Evolutionary conservation across 1,140 invertebrate species (phyloP).

Genomic region (Drosophila aff.): DNA sequence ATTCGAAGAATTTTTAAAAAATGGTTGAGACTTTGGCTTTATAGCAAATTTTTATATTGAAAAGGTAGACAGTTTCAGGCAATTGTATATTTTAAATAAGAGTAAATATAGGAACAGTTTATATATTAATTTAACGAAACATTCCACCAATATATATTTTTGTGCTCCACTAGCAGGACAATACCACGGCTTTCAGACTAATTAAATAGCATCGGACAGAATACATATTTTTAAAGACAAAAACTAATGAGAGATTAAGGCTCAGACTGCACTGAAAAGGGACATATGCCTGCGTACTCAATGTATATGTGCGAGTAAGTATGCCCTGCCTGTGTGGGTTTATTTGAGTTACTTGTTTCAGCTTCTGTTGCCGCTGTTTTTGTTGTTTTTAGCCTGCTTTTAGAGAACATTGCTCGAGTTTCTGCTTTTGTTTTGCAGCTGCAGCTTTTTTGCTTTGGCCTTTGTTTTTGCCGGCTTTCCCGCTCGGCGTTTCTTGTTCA

Average conservation of each 20-base stretch:
- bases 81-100: too few species aligned
- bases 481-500: constrained; percentile 49
- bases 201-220: constrained; percentile 8
- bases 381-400: constrained; percentile 50
- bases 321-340: constrained; percentile 5
- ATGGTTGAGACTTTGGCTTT: background rate
- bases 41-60: background rate
- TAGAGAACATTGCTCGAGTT: constrained; percentile 30
- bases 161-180: background rate
- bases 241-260: constrained; percentile 20
- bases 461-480: constrained; percentile 65
- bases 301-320: constrained; percentile 1
- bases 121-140: background rate
- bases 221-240: constrained; percentile 1
- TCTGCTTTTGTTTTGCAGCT: constrained; percentile 68
- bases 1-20: constrained; percentile 14
- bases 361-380: constrained; percentile 34
- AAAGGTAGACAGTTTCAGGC: fast-evolving
- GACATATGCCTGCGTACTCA: constrained; percentile 24
- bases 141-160: background rate
- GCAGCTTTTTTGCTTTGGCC: constrained; percentile 59
- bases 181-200: constrained; percentile 7
- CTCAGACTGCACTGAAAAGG: constrained; percentile 18
- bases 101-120: too few species aligned
- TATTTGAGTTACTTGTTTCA: constrained; percentile 9